Conservation (phyloP, 1,140 invertebrate species). For the Oedothorax gibbosus region DNA sequence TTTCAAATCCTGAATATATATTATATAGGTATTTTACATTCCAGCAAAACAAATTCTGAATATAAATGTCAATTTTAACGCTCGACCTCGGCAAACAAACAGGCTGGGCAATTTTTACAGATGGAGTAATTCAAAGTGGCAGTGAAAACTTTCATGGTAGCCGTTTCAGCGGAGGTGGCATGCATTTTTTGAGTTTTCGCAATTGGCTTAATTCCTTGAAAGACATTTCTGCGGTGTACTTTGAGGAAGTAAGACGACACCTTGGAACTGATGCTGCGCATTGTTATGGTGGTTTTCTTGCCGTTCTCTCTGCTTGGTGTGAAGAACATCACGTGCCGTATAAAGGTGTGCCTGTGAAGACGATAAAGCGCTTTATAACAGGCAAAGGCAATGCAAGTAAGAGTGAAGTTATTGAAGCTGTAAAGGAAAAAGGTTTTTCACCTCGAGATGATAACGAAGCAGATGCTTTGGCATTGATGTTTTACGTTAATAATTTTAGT, state of each 20-base stretch:
- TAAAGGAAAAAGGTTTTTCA: too few species aligned
- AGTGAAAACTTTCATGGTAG: constrained; percentile 26
- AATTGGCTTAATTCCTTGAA: too few species aligned
- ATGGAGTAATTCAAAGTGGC: constrained; percentile 26
- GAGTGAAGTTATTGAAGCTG: too few species aligned
- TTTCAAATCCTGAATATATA: constrained; percentile 9
- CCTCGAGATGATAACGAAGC: too few species aligned
- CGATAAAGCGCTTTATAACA: too few species aligned
- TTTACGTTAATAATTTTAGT: constrained; percentile 11
- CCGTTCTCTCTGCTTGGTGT: constrained; percentile 29
- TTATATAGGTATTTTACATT: background rate
- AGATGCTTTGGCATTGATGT: too few species aligned
- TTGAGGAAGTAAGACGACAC: constrained; percentile 15
- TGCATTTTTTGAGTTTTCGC: constrained; percentile 32
- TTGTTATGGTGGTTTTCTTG: constrained; percentile 51
- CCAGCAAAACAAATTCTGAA: too few species aligned
- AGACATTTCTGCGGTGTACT: too few species aligned
- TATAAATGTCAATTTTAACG: constrained; percentile 9
- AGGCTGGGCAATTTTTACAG: constrained; percentile 20
- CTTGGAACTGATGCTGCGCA: constrained; percentile 11
- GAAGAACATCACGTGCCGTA: background rate
- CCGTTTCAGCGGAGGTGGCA: constrained; percentile 34
- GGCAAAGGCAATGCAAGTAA: background rate
- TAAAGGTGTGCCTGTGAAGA: too few species aligned
- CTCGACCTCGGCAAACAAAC: constrained; percentile 29